These are phyloP conservation scores for Oxytorus armatus DNA, from an alignment of 2,888 invertebrate genomes.

Conservation along the genomic window DNA sequence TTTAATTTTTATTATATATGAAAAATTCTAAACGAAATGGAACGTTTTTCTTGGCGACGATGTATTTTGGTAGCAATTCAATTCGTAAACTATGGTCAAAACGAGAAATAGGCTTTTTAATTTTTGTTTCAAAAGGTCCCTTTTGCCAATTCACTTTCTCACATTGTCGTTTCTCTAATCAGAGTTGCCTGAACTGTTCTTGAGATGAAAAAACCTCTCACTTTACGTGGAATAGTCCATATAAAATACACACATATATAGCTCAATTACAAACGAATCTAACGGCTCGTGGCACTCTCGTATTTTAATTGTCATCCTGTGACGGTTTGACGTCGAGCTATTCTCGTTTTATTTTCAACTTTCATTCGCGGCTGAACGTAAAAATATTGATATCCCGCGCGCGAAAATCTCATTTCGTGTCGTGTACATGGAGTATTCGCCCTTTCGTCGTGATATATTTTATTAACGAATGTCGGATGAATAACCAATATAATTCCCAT, in stretches of 20 bases:
- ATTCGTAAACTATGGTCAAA: too few species aligned
- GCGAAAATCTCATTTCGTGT: conserved; percentile 45
- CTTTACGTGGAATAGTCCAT: conserved; percentile 5
- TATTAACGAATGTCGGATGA: not conserved
- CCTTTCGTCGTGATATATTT: not conserved
- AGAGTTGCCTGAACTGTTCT: too few species aligned
- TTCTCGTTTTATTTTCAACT: conserved; percentile 38
- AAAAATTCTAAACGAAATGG: too few species aligned
- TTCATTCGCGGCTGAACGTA: not conserved
- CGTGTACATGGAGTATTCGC: not conserved
- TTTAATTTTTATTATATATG: too few species aligned
- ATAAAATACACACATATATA: conserved; percentile 18
- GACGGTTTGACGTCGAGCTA: conserved; percentile 37
- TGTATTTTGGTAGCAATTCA: too few species aligned
- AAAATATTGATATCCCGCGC: conserved; percentile 44
- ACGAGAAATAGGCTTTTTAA: too few species aligned
- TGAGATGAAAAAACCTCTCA: not conserved
- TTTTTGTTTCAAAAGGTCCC: too few species aligned
- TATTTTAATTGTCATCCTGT: conserved; percentile 66
- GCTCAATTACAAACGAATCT: conserved; percentile 48
- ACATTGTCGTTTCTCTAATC: too few species aligned
- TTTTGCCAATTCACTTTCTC: too few species aligned
- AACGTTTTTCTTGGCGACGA: too few species aligned
- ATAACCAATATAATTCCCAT: not conserved
- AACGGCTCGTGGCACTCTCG: conserved; percentile 54